Conservation (phyloP, 2,888 invertebrate species). For the Gryllus longicercus region DNA sequence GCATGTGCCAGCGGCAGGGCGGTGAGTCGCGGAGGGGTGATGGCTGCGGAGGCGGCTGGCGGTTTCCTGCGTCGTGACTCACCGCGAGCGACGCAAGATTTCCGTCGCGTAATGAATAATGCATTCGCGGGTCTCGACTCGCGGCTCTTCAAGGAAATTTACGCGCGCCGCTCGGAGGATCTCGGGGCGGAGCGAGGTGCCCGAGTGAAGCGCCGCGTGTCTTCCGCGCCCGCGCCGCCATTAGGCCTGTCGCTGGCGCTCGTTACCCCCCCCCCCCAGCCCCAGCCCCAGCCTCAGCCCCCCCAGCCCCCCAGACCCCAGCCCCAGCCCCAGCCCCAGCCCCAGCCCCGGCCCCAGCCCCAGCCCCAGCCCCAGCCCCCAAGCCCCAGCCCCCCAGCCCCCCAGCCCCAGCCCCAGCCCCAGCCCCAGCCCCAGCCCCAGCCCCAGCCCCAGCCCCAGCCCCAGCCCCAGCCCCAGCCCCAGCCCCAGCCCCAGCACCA, state of each 20-base stretch:
- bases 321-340: too few relatives aligned
- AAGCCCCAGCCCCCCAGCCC: too few relatives aligned
- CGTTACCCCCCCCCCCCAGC: not conserved
- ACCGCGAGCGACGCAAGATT: not conserved
- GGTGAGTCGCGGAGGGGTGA: not conserved
- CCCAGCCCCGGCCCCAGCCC: too few relatives aligned
- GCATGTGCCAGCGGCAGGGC: not conserved
- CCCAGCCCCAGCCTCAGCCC: too few relatives aligned
- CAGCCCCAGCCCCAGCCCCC: too few relatives aligned
- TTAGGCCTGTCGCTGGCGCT: not conserved
- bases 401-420: too few relatives aligned
- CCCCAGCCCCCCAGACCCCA: too few relatives aligned
- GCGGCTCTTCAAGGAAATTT: conserved; percentile 10
- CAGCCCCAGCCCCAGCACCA: too few relatives aligned
- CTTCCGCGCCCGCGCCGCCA: not conserved
- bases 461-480: too few relatives aligned
- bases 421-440: too few relatives aligned
- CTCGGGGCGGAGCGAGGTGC: not conserved
- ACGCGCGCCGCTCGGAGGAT: not conserved
- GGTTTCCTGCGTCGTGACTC: not conserved
- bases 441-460: too few relatives aligned
- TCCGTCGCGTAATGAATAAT: conserved; percentile 17
- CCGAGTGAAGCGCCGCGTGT: not conserved
- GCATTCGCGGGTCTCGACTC: not conserved
- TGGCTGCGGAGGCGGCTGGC: not conserved